Percentiles rank a stretch among this genome's conserved stretches.
These are phyloP conservation scores for Noctilio leporinus DNA, from an alignment of 2,113 vertebrate species.

Conservation along the genomic window DNA sequence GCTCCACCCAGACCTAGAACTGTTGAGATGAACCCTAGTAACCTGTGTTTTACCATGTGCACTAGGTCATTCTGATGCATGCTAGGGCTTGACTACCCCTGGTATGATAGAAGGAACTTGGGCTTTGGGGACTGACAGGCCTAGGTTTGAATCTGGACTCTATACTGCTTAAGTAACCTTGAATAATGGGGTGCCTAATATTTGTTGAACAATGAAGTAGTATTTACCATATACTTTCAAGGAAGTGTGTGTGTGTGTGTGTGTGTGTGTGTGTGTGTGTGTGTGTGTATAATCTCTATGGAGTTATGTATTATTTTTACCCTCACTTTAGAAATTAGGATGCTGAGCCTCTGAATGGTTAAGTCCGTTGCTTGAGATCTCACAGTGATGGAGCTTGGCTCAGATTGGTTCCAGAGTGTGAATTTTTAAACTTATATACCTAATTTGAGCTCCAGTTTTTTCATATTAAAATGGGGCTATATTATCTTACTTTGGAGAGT, in stretches of 20 bases:
- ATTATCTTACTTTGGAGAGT: constrained; percentile 1
- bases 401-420: background rate
- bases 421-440: background rate
- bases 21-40: background rate
- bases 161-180: background rate
- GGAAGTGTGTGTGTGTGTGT: background rate
- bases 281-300: background rate
- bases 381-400: background rate
- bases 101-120: background rate
- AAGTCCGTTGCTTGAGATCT: background rate
- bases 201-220: background rate
- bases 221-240: background rate
- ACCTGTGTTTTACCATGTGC: background rate
- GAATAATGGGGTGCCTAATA: constrained; percentile 3
- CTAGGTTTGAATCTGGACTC: background rate
- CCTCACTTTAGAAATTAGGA: background rate
- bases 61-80: background rate
- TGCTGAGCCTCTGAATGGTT: background rate
- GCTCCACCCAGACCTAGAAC: background rate
- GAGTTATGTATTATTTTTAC: background rate
- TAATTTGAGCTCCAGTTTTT: background rate
- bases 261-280: background rate
- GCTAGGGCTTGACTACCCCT: background rate
- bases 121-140: background rate
- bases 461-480: constrained; percentile 10